phyloP scores from a whole-genome alignment of 2,888 invertebrate species.

The Tenodera sinensis region DNA sequence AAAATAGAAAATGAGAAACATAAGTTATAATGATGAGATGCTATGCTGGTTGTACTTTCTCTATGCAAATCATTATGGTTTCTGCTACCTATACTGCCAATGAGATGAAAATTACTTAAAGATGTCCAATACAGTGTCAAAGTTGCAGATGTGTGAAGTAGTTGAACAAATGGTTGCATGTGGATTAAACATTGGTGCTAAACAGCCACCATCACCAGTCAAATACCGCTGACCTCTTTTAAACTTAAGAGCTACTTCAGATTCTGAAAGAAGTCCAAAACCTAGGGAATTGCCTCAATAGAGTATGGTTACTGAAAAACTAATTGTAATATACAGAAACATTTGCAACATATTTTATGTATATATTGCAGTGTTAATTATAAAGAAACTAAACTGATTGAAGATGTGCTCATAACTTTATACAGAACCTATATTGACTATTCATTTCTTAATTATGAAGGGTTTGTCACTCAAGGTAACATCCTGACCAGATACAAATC shows the following conservation, averaged over 20 bases:
- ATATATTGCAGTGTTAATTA: neutral
- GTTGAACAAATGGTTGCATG: neutral
- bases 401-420: neutral
- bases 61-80: too few relatives aligned
- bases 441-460: neutral
- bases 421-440: neutral
- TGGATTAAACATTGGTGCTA: neutral
- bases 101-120: too few relatives aligned
- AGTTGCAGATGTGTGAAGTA: neutral
- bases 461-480: neutral
- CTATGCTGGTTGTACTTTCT: too few relatives aligned
- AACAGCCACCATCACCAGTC: too few relatives aligned
- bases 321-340: neutral
- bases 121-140: too few relatives aligned
- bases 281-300: neutral
- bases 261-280: neutral
- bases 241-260: neutral
- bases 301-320: neutral
- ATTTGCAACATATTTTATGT: too few relatives aligned
- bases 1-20: too few relatives aligned
- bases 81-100: too few relatives aligned
- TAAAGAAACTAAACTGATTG: neutral
- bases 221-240: too few relatives aligned
- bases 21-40: too few relatives aligned
- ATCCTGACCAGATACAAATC: neutral